Evolutionary conservation across 2,888 invertebrate species (phyloP).

Genomic region (Scrobipalpa atriplicella): DNA sequence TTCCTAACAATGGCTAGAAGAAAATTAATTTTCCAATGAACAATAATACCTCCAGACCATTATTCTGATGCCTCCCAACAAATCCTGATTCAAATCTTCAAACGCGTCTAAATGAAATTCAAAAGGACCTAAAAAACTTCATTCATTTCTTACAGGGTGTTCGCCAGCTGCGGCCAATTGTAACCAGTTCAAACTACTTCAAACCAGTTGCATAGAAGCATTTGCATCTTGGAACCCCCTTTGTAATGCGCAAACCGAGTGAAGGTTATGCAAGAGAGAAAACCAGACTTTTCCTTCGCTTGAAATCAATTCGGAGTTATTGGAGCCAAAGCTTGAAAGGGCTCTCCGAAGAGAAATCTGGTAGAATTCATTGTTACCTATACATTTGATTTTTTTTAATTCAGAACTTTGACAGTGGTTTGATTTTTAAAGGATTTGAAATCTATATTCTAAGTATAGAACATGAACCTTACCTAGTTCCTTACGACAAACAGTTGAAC

Average conservation of each 20-base stretch:
- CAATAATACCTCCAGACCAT: too few species aligned
- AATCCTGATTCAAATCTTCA: neutral
- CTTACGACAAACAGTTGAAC: too few species aligned
- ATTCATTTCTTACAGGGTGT: slow-evolving; percentile 63
- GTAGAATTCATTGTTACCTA: neutral
- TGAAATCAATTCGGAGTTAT: slow-evolving; percentile 28
- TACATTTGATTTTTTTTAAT: too few species aligned
- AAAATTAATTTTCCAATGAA: too few species aligned
- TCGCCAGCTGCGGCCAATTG: slow-evolving; percentile 65
- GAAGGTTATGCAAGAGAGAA: slow-evolving; percentile 51
- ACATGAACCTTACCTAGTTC: too few species aligned
- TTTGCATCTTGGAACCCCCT: slow-evolving; percentile 60
- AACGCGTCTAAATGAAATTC: slow-evolving; percentile 49
- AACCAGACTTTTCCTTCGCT: slow-evolving; percentile 37
- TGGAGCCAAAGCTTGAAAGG: slow-evolving; percentile 20
- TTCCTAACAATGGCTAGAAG: too few species aligned
- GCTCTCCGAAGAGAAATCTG: neutral
- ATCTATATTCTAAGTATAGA: too few species aligned
- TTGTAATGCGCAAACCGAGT: slow-evolving; percentile 52
- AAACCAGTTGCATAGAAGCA: slow-evolving; percentile 56
- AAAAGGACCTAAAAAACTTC: slow-evolving; percentile 51
- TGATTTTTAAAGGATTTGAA: too few species aligned
- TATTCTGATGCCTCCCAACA: too few species aligned
- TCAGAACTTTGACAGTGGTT: too few species aligned
- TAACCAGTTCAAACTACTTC: slow-evolving; percentile 51